Evolutionary conservation across 2,113 vertebrate species (phyloP), one percentile per base, ranked within the genome.

Genomic region (Cyanoramphus novaezelandiae): DNA sequence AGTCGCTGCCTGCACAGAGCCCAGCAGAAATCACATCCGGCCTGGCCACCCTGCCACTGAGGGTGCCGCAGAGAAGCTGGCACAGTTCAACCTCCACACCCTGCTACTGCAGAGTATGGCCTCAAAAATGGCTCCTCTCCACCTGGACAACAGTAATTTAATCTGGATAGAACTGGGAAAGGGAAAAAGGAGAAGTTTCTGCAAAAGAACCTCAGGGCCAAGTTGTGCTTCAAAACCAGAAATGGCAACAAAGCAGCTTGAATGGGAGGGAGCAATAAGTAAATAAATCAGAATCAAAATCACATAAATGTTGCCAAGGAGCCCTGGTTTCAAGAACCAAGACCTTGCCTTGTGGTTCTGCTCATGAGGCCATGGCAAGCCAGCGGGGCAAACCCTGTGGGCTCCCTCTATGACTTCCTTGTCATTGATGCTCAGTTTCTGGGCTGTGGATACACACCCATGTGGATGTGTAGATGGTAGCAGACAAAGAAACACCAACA

Each of bases 381-480:
- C 16, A 2, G 70, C 3, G 9, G 68, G 37, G 9, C 71, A 47
- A 80, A 52, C 47, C 69, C 90, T 49, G 62, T 0, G 1, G 86
- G 74, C 57, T 74, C 88, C 80, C 91, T 95, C 95, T 95, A 77
- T 86, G 83, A 92, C 96, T 93, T 85, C 92, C 88, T 27, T 88
- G 92, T 88, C 84, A 91, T 31, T 59, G 69, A n/a, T 94, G 94
- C 97, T 97, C 96, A 88, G 94, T 95, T 81, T 86, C 92, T 70
- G 95, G 93, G 86, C 81, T 78, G 72, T 70, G 6, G 2, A 27
- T 8, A 33, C 4, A 29, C 84, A 62, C 92, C 90, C 43, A 0
- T 31, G 6, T 7, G 82, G 92, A 91, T 75, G 85, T 85, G 88
- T 95, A 97, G 97, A 96, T 97, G 97, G 96, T 97, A 97, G 97